Base-by-base conservation (phyloP, 2,113 vertebrate species). In the Equus quagga region DNA sequence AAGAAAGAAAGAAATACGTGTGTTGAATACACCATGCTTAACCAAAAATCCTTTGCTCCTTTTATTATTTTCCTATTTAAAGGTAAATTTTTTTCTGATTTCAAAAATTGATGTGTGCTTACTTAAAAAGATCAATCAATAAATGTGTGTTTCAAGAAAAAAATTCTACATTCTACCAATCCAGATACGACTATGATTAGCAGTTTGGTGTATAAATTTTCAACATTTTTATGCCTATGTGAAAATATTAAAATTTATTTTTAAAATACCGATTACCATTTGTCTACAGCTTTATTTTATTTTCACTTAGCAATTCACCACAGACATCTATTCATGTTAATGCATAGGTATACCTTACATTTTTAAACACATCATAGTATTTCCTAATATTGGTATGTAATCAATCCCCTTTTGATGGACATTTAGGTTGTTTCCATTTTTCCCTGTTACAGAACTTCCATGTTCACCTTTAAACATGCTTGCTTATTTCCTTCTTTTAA, bases 401-500 rank as follows among this genome's bases (percentile, higher is more conserved):
- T 72, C 81, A 81, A 6, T 89, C 60, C 41, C 31, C 17, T 75
- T 94, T 79, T 84, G 75, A 64, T 94, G 11, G 64, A 11, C 60
- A 64, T 91, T 69, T 72, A 58, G 17, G 31, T 70, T 92, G 12
- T 83, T 93, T 78, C 31, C 58, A 1, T 81, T 96, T 96, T 92
- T 89, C 36, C 58, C 67, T 67, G 23, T 75, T 79, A 65, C 2
- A 75, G 24, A 94, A 84, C 73, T 73, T 65, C 31, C n/a, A 62
- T 26, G 33, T 67, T 31, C 13, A 80, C 58, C 26, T 5, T 85
- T 80, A 65, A 33, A 70, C 8, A 49, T 56, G 72, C 36, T 36
- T 3, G 4, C 26, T 83, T 84, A 54, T 88, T 92, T 96, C 31
- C 28, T 92, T 79, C 36, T 41, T 41, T 41, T 41, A 41, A 41